These are phyloP conservation scores for Orthosia gracilis DNA, from an alignment of 2,888 invertebrate species.

Conservation along the genomic window DNA sequence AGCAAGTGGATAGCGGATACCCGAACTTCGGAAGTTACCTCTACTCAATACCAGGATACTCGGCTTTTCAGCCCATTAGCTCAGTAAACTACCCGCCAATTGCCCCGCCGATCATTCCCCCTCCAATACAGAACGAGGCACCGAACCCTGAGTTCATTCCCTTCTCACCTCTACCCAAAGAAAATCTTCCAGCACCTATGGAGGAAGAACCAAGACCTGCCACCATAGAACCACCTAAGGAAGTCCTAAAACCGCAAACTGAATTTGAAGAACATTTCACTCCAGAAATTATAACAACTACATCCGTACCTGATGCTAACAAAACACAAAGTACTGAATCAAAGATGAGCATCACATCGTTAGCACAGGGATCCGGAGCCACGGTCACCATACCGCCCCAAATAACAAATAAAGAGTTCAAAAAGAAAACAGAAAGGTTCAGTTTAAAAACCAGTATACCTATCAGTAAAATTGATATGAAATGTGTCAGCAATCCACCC, in stretches of 20 bases:
- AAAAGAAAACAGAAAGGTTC: conserved; percentile 84
- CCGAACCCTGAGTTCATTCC: conserved; percentile 72
- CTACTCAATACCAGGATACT: conserved; percentile 87
- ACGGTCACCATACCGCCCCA: conserved; percentile 73
- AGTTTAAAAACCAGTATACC: conserved; percentile 89
- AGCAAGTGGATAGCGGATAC: conserved; percentile 79
- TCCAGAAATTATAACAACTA: conserved; percentile 79
- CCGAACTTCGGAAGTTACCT: conserved; percentile 84
- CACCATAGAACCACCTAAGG: conserved; percentile 63
- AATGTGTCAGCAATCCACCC: conserved; percentile 79
- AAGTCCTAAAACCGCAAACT: conserved; percentile 71
- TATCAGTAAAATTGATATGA: conserved; percentile 88
- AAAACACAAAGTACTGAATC: conserved; percentile 72
- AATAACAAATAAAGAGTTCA: conserved; percentile 74
- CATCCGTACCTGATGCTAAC: conserved; percentile 68
- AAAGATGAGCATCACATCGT: conserved; percentile 81
- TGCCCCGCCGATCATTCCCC: conserved; percentile 72
- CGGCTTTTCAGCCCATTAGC: conserved; percentile 84
- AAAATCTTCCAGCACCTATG: conserved; percentile 22
- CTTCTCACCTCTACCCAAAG: conserved; percentile 43
- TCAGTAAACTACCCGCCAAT: conserved; percentile 77
- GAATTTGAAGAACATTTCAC: conserved; percentile 86
- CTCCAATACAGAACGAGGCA: conserved; percentile 69
- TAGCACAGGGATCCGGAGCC: conserved; percentile 81
- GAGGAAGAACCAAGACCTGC: conserved; percentile 61